A percentile compares a stretch with the other conserved stretches of the same genome.
phyloP scores from a whole-genome alignment of 2,888 invertebrate species.

The Fragum fragum region DNA sequence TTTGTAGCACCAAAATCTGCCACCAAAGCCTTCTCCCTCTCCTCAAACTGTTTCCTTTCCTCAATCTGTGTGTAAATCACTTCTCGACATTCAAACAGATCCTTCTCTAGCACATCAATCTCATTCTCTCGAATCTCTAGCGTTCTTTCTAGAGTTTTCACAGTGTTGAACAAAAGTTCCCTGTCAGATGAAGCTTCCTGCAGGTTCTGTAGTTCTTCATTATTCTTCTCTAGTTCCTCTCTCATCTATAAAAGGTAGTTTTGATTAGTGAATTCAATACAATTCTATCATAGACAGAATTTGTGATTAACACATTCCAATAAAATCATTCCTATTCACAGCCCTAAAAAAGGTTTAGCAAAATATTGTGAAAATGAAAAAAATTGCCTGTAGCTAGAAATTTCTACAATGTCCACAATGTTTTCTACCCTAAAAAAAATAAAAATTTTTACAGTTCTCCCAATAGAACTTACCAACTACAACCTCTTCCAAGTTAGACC shows the following conservation, averaged over 20 bases:
- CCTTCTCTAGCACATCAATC: conserved; percentile 72
- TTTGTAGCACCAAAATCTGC: conserved; percentile 32
- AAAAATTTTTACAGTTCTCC: too few relatives aligned
- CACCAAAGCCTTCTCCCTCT: conserved; percentile 47
- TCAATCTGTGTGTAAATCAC: conserved; percentile 67
- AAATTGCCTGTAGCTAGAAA: too few relatives aligned
- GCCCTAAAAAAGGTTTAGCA: too few relatives aligned
- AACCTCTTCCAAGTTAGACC: too few relatives aligned
- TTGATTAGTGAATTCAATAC: too few relatives aligned
- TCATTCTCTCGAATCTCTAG: conserved; percentile 74
- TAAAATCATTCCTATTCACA: too few relatives aligned
- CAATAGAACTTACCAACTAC: too few relatives aligned
- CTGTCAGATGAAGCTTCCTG: neutral
- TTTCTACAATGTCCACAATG: too few relatives aligned
- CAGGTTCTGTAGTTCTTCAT: neutral
- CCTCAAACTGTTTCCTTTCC: conserved; percentile 49
- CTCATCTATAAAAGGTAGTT: conserved; percentile 1
- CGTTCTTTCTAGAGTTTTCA: conserved; percentile 61
- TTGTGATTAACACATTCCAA: too few relatives aligned
- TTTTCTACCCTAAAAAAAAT: too few relatives aligned
- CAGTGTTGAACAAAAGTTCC: neutral
- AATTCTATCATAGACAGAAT: too few relatives aligned
- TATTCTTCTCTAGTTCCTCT: neutral
- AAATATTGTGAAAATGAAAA: too few relatives aligned
- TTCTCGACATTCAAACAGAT: conserved; percentile 70